A percentile compares a stretch with the other conserved stretches of the same genome.
Conservation (phyloP, 2,797 vertebrate species). For the Hypotaenidia okinawae region DNA sequence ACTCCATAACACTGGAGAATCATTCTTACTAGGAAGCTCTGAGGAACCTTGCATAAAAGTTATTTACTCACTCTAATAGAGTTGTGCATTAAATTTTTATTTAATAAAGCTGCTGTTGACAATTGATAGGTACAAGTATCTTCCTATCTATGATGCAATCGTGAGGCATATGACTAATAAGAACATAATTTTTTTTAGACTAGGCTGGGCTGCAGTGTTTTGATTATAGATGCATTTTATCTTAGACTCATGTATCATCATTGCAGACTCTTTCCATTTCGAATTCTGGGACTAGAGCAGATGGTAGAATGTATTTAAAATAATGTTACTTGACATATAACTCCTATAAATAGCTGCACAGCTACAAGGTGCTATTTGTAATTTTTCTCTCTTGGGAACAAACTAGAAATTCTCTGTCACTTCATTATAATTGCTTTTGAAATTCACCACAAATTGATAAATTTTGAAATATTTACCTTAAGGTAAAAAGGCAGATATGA, state of each 20-base stretch:
- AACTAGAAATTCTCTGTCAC: conserved; percentile 3
- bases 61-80: background rate
- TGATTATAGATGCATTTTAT: conserved; percentile 16
- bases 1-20: background rate
- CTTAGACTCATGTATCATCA: background rate
- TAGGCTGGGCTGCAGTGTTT: background rate
- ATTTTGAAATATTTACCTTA: background rate
- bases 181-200: background rate
- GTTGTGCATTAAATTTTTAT: background rate
- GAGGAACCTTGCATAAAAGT: background rate
- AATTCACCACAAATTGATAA: background rate
- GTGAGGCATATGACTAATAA: background rate
- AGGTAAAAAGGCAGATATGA: background rate
- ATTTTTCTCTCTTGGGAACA: conserved; percentile 12
- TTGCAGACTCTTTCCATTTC: conserved; percentile 17
- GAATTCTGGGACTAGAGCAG: conserved; percentile 35
- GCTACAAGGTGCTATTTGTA: conserved; percentile 21
- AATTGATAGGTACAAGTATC: background rate
- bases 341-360: conserved; percentile 38
- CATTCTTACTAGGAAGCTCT: background rate
- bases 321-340: conserved; percentile 13
- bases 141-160: background rate
- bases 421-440: background rate
- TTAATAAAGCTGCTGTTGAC: background rate
- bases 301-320: conserved; percentile 59